Base-by-base conservation (phyloP, 35 echinoderm and acorn worm species). In the Amphiura filiformis region DNA sequence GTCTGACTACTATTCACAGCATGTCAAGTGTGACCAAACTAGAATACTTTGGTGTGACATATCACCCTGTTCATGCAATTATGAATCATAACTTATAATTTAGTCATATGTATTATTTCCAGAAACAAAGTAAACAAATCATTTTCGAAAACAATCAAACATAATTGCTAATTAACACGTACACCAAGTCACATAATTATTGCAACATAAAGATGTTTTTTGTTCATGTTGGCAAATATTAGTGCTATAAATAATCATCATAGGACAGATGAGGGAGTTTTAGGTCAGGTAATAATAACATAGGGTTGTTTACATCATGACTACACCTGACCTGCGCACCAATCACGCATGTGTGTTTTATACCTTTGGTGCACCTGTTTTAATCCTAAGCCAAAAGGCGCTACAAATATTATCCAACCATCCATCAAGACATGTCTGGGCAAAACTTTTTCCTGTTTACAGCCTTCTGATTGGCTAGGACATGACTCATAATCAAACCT, bases 381-480 rank as follows among this genome's bases (percentile, higher is more conserved):
- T 3, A 30, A 70, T 70, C 26, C 9, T 5, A 18, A 70, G 17
- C 61, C 61, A 70, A 70, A 70, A 47, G 17, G 41, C 41, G 5
- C 41, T n/a, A n/a, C n/a, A n/a, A n/a, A 47, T 4, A 17, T 47
- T 47, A 47, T 4, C 41, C 9, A 15, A 70, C 61, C 26, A 70
- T 20, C 7, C 61, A 70, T 1, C 61, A 26, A 52, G 61, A 70
- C 61, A 70, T 13, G 61, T 70, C 61, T 70, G 61, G 61, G 61
- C 61, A 70, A 70, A 70, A 70, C 61, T 70, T 70, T 52, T 70
- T 70, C 61, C 15, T 70, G 61, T 70, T 70, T 70, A 70, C 61
- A 2, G 61, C 61, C 9, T 23, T 70, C 61, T 70, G 61, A 70
- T 70, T 70, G 61, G 61, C 61, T 70, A 23, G 2, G 61, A 3